Percentiles rank a stretch among this genome's conserved stretches.
These are phyloP conservation scores for Oreocharis arfaki DNA, from an alignment of 2,113 vertebrate species.

Conservation along the genomic window DNA sequence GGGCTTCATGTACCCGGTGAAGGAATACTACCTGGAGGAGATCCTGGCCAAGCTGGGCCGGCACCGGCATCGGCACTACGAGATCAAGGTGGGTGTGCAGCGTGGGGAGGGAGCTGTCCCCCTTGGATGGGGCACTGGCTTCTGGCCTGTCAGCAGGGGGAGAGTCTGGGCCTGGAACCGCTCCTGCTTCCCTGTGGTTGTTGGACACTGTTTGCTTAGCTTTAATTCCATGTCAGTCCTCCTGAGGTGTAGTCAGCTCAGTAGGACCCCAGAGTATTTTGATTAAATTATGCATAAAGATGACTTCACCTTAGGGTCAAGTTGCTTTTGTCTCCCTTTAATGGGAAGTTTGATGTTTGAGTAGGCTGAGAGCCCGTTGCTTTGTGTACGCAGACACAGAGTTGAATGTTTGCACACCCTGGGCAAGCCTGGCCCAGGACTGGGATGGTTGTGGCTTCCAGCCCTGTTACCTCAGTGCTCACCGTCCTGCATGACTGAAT, in stretches of 20 bases:
- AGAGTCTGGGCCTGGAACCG: neutral
- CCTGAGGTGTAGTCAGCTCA: neutral
- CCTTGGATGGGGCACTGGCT: neutral
- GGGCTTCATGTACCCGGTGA: conserved; percentile 94
- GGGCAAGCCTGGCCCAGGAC: neutral
- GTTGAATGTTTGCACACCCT: neutral
- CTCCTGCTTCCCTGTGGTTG: neutral
- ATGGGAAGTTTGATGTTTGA: neutral
- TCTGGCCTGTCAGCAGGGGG: neutral
- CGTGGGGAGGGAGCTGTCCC: accelerated
- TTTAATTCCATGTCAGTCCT: neutral
- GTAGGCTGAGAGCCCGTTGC: neutral
- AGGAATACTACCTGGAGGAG: conserved; percentile 89
- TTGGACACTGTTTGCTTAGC: neutral
- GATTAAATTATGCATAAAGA: neutral
- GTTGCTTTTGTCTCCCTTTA: neutral
- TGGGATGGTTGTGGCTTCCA: neutral
- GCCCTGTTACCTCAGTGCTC: neutral
- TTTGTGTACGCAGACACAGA: neutral
- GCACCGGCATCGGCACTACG: conserved; percentile 62
- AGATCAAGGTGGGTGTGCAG: conserved; percentile 65
- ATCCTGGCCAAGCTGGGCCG: conserved; percentile 83
- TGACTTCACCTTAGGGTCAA: neutral
- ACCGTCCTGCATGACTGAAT: accelerated
- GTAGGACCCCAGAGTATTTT: neutral